Base-by-base conservation (phyloP, 2,797 vertebrate species). In the Somateria mollissima region DNA sequence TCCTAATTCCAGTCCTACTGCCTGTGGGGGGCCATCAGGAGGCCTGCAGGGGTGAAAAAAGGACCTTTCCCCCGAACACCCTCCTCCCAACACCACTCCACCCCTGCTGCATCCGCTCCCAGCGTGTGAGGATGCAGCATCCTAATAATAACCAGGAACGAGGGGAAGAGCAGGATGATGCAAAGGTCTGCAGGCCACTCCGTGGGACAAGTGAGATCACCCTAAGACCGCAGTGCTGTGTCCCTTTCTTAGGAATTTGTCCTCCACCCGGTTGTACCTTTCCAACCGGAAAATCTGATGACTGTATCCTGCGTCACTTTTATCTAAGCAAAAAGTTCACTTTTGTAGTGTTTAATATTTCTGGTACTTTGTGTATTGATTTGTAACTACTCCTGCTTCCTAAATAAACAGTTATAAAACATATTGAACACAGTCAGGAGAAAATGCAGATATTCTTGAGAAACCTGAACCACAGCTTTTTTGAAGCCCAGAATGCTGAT, bases 361-460 rank as follows among this genome's bases (percentile, higher is more conserved):
- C 74, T 92, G 94, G 89, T 88, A 87, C 88, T 95, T 93, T 47
- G 62, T 34, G 28, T 85, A 97, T 97, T 60, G 96, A 97, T 97
- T 95, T 92, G 69, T 62, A 95, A 89, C 88, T 95, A 65, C 56
- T 92, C 75, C 80, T 64, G 54, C 88, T 95, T 96, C 90, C 86
- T 43, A 94, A 96, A 96, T 85, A 93, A 95, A 96, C 36, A 91
- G 74, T 76, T 90, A 86, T 21, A 94, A 96, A 94, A 58, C 53
- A 93, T 94, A 96, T 78, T 85, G 93, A 89, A 95, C 62, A 32
- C 4, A 85, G 85, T 82, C 95, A 92, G 72, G 78, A 93, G 30
- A 83, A 96, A 96, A 92, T 83, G 66, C 65, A 96, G 93, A 85
- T 94, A 95, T 89, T 93, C 72, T 89, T 83, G 49, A 96, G 92